phyloP scores from a whole-genome alignment of 2,888 invertebrate species.

The Octonoba sinensis region DNA sequence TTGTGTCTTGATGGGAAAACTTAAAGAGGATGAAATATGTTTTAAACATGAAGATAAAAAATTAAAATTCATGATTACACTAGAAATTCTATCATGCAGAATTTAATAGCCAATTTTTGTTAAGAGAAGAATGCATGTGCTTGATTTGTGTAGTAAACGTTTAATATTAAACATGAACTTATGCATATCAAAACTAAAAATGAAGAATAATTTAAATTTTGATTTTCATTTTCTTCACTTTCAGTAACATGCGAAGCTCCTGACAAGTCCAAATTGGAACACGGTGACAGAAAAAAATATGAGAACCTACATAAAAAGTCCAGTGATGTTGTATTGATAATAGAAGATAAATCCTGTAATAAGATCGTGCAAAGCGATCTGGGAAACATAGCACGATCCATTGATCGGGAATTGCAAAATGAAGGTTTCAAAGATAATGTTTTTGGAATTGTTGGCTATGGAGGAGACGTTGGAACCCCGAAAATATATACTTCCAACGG shows the following conservation, averaged over 20 bases:
- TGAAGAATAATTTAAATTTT: neutral
- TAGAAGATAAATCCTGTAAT: slow-evolving; percentile 90
- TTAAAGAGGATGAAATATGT: no score
- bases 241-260: slow-evolving; percentile 78
- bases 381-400: slow-evolving; percentile 67
- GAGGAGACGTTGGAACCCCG: slow-evolving; percentile 67
- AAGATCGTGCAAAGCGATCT: slow-evolving; percentile 74
- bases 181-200: no score
- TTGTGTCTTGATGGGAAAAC: no score
- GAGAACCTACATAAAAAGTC: slow-evolving; percentile 76
- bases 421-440: slow-evolving; percentile 68
- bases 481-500: slow-evolving; percentile 68
- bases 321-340: slow-evolving; percentile 88
- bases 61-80: no score
- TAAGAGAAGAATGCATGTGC: no score
- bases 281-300: slow-evolving; percentile 82
- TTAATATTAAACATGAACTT: no score
- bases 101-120: no score
- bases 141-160: no score
- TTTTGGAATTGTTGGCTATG: slow-evolving; percentile 70
- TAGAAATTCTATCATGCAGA: no score
- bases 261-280: slow-evolving; percentile 80
- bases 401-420: slow-evolving; percentile 68
- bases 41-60: no score
- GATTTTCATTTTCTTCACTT: neutral